A percentile compares a stretch with the other conserved stretches of the same genome.
phyloP scores from a whole-genome alignment of 1,140 invertebrate genomes.

The Heliconius nattereri region DNA sequence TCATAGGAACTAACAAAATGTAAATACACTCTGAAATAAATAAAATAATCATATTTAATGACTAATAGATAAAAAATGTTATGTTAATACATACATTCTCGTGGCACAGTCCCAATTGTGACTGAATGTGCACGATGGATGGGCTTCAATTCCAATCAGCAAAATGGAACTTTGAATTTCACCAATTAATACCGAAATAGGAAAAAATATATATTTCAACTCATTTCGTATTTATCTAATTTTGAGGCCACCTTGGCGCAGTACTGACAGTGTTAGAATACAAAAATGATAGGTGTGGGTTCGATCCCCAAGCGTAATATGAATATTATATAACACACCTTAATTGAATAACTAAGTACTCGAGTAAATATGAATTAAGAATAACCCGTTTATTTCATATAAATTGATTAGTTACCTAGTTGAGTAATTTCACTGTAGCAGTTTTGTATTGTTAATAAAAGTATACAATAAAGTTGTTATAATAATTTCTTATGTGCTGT shows the following conservation, averaged over 20 bases:
- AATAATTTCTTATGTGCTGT: slow-evolving; percentile 36
- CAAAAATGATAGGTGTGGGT: no score
- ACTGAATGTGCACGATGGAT: background rate
- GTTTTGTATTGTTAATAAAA: slow-evolving; percentile 35
- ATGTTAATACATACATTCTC: background rate
- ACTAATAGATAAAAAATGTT: no score
- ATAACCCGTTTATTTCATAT: background rate
- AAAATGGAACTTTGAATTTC: background rate
- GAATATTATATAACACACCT: no score
- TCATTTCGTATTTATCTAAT: no score
- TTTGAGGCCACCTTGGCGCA: no score
- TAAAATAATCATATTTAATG: background rate
- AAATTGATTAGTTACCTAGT: slow-evolving; percentile 29
- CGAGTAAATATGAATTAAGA: background rate
- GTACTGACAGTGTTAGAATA: no score
- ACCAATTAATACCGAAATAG: no score
- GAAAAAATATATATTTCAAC: no score
- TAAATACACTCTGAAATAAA: background rate
- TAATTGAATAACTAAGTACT: background rate
- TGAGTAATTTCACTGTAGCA: slow-evolving; percentile 24
- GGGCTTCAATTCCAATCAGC: background rate
- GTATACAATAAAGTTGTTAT: slow-evolving; percentile 35
- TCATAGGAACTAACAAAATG: background rate
- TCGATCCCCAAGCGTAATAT: no score
- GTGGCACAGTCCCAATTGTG: background rate